phyloP scores from a whole-genome alignment of 1,140 invertebrate species.

The Papilio glaucus region DNA sequence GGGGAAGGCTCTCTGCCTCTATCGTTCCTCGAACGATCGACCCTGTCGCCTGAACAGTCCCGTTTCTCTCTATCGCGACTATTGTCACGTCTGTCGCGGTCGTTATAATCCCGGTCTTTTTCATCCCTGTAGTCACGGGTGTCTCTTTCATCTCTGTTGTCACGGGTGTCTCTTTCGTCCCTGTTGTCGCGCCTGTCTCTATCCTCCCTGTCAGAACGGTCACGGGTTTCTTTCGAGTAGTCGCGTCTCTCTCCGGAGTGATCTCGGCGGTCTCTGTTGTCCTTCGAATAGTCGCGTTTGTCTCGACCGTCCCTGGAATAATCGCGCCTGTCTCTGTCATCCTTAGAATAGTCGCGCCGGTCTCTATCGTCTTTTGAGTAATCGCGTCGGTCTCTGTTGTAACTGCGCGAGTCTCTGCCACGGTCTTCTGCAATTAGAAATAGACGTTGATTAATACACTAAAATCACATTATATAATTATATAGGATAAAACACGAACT shows the following conservation, averaged over 20 bases:
- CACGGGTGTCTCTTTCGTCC: conserved; percentile 44
- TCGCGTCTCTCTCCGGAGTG: conserved; percentile 54
- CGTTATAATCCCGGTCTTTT: conserved; percentile 39
- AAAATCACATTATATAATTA: too few relatives aligned
- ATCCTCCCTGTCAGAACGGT: conserved; percentile 52
- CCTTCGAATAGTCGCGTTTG: conserved; percentile 48
- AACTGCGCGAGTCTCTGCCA: conserved; percentile 67
- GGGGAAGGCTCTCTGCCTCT: conserved; percentile 38
- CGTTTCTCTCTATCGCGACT: conserved; percentile 39
- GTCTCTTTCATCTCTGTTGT: conserved; percentile 43
- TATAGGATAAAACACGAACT: too few relatives aligned
- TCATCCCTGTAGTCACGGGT: conserved; percentile 46
- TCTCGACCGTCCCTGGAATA: conserved; percentile 50
- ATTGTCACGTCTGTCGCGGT: conserved; percentile 44
- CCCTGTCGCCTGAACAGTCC: conserved; percentile 39
- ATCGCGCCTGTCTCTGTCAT: conserved; percentile 62
- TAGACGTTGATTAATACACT: neutral
- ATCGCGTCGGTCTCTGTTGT: conserved; percentile 64
- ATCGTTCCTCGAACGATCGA: conserved; percentile 40
- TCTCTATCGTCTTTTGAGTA: conserved; percentile 56
- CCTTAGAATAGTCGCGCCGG: conserved; percentile 50
- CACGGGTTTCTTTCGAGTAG: conserved; percentile 63
- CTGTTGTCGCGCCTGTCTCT: conserved; percentile 49
- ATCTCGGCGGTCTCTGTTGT: conserved; percentile 46
- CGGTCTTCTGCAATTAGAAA: conserved; percentile 66